Base-by-base conservation (phyloP, 2,888 invertebrate species). In the Harmothoe impar region DNA sequence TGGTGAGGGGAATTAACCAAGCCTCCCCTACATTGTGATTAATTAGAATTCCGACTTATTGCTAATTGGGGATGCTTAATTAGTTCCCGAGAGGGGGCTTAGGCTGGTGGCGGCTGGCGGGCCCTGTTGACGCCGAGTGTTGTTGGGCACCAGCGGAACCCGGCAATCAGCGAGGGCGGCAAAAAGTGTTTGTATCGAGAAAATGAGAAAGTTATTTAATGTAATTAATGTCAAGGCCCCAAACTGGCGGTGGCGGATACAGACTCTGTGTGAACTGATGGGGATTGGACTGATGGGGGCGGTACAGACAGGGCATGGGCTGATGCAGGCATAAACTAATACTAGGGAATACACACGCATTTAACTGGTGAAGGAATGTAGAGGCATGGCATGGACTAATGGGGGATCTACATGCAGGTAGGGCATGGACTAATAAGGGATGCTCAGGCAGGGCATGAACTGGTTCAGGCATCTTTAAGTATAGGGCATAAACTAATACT, bases 1-100 rank as follows among this genome's bases (percentile, higher is more conserved):
- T 0, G 72, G 29, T 7, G 17, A 3, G 72, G 29, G 25, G 72
- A 29, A 7, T 72, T 72, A 29, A 29, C 29, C 29, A 62, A 15
- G 29, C n/a, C 29, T 25, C 1, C n/a, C 29, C 72, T 25, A 25
- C 72, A 72, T 29, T 29, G 72, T 72, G 29, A 72, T 72, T 72
- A 72, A 72, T 72, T 72, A 72, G 72, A 72, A 72, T 72, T 72
- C 15, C n/a, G 72, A 72, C 72, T 72, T 72, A 72, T 72, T 72
- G 72, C 72, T 72, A 72, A 72, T 72, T 72, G 72, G 72, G 72
- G 72, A 72, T 25, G 72, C 72, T 72, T 72, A 72, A 72, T 72
- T 72, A 72, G 72, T 72, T 72, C 72, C 72, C 72, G 29, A 72
- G 72, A 72, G 72, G 72, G 72, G 72, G 72, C 72, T 72, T 72